These are phyloP conservation scores for Paraescarpia echinospica DNA, from an alignment of 1,140 invertebrate genomes.

Conservation along the genomic window DNA sequence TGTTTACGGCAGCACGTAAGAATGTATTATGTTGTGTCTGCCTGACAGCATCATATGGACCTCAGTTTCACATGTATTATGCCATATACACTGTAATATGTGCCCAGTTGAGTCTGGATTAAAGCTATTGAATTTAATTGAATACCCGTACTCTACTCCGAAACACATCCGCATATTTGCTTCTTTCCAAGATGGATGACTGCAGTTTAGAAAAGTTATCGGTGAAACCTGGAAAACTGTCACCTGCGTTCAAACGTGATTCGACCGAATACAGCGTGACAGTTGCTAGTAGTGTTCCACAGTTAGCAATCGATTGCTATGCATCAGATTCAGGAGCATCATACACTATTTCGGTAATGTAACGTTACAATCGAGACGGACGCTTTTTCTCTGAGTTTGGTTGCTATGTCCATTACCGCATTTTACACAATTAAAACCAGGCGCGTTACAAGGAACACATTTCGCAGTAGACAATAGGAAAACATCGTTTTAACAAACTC, in stretches of 20 bases:
- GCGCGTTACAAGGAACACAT: not conserved
- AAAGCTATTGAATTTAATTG: too few relatives aligned
- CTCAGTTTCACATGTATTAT: too few relatives aligned
- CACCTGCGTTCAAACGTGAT: constrained; percentile 46
- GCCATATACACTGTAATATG: too few relatives aligned
- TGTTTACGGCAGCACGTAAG: too few relatives aligned
- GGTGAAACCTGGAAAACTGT: constrained; percentile 53
- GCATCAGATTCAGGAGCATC: constrained; percentile 54
- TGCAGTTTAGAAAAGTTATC: constrained; percentile 52
- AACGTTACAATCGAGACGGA: constrained; percentile 9
- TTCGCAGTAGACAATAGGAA: too few relatives aligned
- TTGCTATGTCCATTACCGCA: not conserved
- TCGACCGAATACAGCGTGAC: constrained; percentile 48
- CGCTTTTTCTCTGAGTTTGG: not conserved
- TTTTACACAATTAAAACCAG: not conserved
- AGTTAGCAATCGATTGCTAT: constrained; percentile 47
- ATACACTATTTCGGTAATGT: constrained; percentile 49
- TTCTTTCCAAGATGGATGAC: constrained; percentile 54
- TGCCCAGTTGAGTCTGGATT: too few relatives aligned
- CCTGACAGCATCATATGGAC: too few relatives aligned
- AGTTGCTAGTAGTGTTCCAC: constrained; percentile 45
- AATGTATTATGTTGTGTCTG: too few relatives aligned
- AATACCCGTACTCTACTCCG: not conserved
- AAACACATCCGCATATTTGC: not conserved
- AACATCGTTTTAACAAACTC: too few relatives aligned